These are phyloP conservation scores for Petrosia ficiformis DNA, from an alignment of 37 sponge, comb jelly and placozoan genomes.

Conservation along the genomic window DNA sequence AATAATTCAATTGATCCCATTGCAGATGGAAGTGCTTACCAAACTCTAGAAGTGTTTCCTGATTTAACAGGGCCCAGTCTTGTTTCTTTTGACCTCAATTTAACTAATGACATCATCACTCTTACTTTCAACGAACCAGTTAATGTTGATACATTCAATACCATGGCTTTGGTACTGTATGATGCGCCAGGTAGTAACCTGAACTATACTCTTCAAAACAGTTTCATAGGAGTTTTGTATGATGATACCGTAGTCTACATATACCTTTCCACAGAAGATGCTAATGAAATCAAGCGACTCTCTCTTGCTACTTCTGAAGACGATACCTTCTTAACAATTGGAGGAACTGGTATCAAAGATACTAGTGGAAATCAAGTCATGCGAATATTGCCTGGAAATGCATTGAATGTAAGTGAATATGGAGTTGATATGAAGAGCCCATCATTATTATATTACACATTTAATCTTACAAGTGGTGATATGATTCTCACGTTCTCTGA, in stretches of 20 bases:
- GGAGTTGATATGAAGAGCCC: conserved; percentile 48
- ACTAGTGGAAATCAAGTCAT: conserved; percentile 43
- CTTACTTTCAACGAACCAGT: conserved; percentile 79
- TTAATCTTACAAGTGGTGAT: conserved; percentile 78
- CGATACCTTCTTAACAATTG: conserved; percentile 56
- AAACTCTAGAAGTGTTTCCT: conserved; percentile 44
- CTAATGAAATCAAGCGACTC: conserved; percentile 73
- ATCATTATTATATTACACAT: conserved; percentile 56
- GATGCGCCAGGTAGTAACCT: conserved; percentile 16
- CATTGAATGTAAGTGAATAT: conserved; percentile 39
- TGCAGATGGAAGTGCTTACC: conserved; percentile 15
- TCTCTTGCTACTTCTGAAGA: conserved; percentile 63
- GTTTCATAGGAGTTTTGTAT: conserved; percentile 24
- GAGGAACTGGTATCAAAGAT: conserved; percentile 49
- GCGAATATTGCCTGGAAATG: conserved; percentile 18
- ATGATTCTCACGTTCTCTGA: conserved; percentile 76
- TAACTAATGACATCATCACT: conserved; percentile 47
- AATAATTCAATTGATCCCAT: conserved; percentile 29
- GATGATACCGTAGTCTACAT: conserved; percentile 58
- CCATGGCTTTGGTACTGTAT: conserved; percentile 37
- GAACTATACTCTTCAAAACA: conserved; percentile 52
- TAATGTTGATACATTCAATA: conserved; percentile 64
- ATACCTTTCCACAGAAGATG: conserved; percentile 61
- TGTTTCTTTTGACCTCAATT: conserved; percentile 41
- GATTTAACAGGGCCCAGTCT: conserved; percentile 66